Evolutionary conservation across 2,888 invertebrate genomes (phyloP).

Genomic region (Rhogogaster chlorosoma): DNA sequence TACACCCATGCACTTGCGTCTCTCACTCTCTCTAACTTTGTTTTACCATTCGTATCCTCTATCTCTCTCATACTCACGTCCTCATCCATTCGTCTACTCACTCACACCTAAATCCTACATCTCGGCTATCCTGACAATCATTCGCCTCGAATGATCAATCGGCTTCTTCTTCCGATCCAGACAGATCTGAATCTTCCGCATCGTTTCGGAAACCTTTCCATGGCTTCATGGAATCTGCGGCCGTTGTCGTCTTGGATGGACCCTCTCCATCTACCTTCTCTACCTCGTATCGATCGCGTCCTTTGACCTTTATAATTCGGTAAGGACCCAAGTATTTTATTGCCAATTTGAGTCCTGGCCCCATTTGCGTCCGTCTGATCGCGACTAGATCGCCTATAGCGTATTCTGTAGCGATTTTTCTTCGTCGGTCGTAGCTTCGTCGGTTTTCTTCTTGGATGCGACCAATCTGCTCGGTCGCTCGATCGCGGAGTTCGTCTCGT

Average conservation of each 20-base stretch:
- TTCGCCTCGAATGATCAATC: not conserved
- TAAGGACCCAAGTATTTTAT: conserved; percentile 12
- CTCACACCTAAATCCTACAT: conserved; percentile 3
- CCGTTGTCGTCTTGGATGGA: not conserved
- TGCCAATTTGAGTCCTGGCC: conserved; percentile 46
- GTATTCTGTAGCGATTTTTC: conserved; percentile 40
- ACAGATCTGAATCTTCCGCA: not conserved
- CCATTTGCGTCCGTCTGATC: conserved; percentile 45
- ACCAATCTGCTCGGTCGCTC: not conserved
- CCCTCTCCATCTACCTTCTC: not conserved
- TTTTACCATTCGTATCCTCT: not conserved
- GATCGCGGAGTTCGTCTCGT: not conserved
- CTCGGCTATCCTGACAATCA: not conserved
- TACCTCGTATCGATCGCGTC: conserved; percentile 6
- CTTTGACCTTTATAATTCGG: not conserved
- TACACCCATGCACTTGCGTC: too few species aligned
- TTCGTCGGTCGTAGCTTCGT: not conserved
- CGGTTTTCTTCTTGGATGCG: not conserved
- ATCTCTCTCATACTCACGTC: not conserved
- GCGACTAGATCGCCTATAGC: conserved; percentile 46
- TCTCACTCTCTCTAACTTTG: too few species aligned
- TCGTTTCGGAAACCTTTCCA: not conserved
- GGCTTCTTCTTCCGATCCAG: not conserved
- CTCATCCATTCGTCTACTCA: not conserved
- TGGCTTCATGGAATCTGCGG: not conserved